phyloP scores from a whole-genome alignment of 2,888 invertebrate genomes.

The Blastobasis lacticolella region DNA sequence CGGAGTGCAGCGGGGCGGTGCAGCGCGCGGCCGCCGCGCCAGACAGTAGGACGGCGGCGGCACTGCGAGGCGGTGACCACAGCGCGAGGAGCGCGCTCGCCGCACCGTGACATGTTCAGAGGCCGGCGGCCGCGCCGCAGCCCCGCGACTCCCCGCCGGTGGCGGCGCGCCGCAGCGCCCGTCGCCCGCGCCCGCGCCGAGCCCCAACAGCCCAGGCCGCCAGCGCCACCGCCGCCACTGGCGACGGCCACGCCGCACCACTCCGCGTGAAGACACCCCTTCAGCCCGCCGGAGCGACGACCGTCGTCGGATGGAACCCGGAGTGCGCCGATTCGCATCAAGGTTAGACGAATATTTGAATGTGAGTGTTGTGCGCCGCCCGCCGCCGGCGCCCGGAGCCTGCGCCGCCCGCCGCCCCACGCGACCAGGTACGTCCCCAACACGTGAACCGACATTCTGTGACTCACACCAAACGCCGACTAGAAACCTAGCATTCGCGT shows the following conservation, averaged over 20 bases:
- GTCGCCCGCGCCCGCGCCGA: constrained; percentile 55
- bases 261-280: constrained; percentile 62
- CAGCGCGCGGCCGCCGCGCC: constrained; percentile 67
- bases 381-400: constrained; percentile 23
- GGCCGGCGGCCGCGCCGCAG: constrained; percentile 67
- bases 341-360: constrained; percentile 71
- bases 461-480: constrained; percentile 46
- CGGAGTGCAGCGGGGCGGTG: constrained; percentile 72
- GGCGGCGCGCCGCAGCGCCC: constrained; percentile 50
- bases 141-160: constrained; percentile 58
- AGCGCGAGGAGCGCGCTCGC: constrained; percentile 70
- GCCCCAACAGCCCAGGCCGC: constrained; percentile 32
- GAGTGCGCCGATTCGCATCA: constrained; percentile 73
- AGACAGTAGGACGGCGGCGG: constrained; percentile 75
- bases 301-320: constrained; percentile 71
- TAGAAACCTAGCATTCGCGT: background rate
- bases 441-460: constrained; percentile 46
- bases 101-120: constrained; percentile 64
- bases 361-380: constrained; percentile 68
- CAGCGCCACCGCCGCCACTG: constrained; percentile 42
- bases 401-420: constrained; percentile 33
- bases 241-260: constrained; percentile 51
- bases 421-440: constrained; percentile 48
- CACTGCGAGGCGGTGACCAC: constrained; percentile 71
- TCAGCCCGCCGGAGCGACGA: constrained; percentile 63